These are phyloP conservation scores for Rugalucina vietnamica DNA, from an alignment of 2,888 invertebrate genomes.

Conservation along the genomic window DNA sequence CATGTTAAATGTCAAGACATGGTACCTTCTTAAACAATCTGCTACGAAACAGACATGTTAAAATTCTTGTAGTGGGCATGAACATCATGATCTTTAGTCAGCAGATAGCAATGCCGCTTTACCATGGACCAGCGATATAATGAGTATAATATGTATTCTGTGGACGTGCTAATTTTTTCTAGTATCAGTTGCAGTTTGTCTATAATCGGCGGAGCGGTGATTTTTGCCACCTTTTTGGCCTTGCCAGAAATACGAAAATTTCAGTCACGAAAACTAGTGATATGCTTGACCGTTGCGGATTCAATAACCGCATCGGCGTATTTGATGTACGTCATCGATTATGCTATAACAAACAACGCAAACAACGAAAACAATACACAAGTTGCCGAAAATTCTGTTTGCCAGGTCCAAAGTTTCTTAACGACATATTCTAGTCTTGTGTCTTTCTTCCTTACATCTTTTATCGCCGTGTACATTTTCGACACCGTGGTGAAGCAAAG, in stretches of 20 bases:
- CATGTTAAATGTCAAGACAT: too few species aligned
- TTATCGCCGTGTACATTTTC: conserved; percentile 50
- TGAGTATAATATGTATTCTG: too few species aligned
- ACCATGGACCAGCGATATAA: too few species aligned
- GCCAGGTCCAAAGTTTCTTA: conserved; percentile 47
- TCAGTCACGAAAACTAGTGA: conserved; percentile 41
- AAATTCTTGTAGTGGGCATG: too few species aligned
- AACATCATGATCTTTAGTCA: too few species aligned
- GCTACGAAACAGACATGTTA: too few species aligned
- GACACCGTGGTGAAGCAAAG: conserved; percentile 12
- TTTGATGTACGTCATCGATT: background rate
- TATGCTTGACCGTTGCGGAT: conserved; percentile 53
- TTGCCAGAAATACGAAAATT: conserved; percentile 49
- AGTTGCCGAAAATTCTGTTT: too few species aligned
- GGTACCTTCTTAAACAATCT: too few species aligned
- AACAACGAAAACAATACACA: too few species aligned
- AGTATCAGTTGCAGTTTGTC: conserved; percentile 46
- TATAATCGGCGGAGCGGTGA: conserved; percentile 38
- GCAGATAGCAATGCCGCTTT: too few species aligned
- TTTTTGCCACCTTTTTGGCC: conserved; percentile 38
- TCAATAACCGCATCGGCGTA: conserved; percentile 36
- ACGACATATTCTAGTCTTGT: conserved; percentile 55
- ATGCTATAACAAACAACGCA: too few species aligned
- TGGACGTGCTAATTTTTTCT: too few species aligned
- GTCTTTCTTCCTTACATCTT: conserved; percentile 54